Evolutionary conservation across 2,797 vertebrate genomes (phyloP).

Genomic region (Notamacropus eugenii): DNA sequence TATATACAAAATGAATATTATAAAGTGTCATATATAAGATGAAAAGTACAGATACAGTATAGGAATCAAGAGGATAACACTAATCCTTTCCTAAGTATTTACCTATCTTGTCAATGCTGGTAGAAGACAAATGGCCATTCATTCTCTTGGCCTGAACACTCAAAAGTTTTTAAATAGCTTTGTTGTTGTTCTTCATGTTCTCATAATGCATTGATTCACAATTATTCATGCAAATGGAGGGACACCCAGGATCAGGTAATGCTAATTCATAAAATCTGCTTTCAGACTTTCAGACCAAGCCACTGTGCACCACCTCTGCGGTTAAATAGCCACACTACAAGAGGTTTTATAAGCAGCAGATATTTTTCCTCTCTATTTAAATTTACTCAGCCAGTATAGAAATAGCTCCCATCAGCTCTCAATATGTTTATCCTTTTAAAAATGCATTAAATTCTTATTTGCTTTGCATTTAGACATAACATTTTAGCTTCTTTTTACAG

Average conservation of each 20-base stretch:
- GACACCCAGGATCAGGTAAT: background rate
- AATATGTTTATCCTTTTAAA: background rate
- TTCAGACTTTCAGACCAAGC: constrained; percentile 20
- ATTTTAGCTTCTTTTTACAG: constrained; percentile 34
- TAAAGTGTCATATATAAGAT: background rate
- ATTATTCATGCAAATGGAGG: background rate
- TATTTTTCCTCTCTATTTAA: constrained; percentile 30
- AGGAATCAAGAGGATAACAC: background rate
- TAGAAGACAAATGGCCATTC: background rate
- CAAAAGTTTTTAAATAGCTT: background rate
- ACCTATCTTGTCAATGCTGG: constrained; percentile 32
- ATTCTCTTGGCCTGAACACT: constrained; percentile 11
- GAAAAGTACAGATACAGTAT: background rate
- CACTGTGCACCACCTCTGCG: background rate
- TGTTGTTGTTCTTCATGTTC: background rate
- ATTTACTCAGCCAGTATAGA: constrained; percentile 22
- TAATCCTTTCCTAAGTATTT: background rate
- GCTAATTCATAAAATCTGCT: background rate
- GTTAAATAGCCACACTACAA: background rate
- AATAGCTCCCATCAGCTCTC: constrained; percentile 6
- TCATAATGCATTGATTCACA: background rate
- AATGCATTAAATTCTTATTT: background rate
- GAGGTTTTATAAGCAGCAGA: background rate
- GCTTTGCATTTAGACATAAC: constrained; percentile 10
- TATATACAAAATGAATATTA: background rate